These are phyloP conservation scores for Gisinianus flammeolus DNA, from an alignment of 2,888 invertebrate species.

Conservation along the genomic window DNA sequence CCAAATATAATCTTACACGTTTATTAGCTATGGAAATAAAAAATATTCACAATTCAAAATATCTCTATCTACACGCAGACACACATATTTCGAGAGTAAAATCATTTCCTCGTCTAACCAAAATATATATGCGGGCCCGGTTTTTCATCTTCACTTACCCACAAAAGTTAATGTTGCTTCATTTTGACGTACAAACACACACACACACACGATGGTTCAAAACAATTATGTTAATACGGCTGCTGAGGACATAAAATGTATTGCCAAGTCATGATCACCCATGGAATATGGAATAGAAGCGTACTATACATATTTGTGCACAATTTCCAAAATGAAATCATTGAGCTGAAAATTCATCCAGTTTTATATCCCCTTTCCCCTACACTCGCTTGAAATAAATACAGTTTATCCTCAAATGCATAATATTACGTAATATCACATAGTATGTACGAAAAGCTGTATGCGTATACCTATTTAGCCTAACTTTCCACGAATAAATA, in stretches of 20 bases:
- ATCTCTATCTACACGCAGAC: background rate
- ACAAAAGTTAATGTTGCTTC: background rate
- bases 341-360: constrained; percentile 32
- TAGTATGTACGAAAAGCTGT: too few species aligned
- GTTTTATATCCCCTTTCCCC: background rate
- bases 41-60: constrained; percentile 4
- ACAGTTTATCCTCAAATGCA: too few species aligned
- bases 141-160: background rate
- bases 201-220: background rate
- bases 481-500: too few species aligned
- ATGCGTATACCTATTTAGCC: too few species aligned
- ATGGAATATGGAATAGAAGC: background rate
- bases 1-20: background rate
- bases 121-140: background rate
- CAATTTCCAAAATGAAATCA: constrained; percentile 19
- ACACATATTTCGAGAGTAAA: background rate
- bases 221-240: background rate
- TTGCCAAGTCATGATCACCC: background rate
- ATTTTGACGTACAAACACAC: background rate
- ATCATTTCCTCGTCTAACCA: constrained; percentile 1
- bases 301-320: background rate
- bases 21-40: background rate
- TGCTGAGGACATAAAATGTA: background rate
- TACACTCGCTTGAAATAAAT: too few species aligned
- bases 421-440: too few species aligned